A percentile compares a stretch with the other conserved stretches of the same genome.
Conservation (phyloP, 2,113 vertebrate species). For the Solea solea region DNA sequence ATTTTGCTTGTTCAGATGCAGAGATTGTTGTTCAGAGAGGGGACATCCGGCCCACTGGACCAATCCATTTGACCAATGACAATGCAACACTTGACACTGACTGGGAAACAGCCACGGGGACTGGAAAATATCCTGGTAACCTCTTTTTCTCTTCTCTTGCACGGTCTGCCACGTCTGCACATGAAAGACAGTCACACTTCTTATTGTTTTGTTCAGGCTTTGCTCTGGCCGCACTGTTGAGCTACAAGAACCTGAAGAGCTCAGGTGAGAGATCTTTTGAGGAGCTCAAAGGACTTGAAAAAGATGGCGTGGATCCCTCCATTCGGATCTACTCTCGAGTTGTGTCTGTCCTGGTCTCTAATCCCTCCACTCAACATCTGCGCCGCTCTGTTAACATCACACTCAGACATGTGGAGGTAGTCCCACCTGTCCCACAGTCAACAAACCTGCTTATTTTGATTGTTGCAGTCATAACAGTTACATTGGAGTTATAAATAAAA, state of each 20-base stretch:
- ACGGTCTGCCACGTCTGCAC: neutral
- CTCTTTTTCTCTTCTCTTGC: neutral
- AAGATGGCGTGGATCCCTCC: constrained; percentile 6
- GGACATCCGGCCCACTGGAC: constrained; percentile 35
- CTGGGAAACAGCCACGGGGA: constrained; percentile 75
- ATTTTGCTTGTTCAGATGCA: constrained; percentile 66
- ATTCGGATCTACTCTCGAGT: constrained; percentile 67
- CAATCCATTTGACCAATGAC: constrained; percentile 61
- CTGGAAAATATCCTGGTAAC: constrained; percentile 57
- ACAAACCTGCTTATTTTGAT: neutral
- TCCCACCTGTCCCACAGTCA: neutral
- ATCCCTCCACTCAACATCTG: constrained; percentile 70
- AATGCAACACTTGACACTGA: constrained; percentile 70
- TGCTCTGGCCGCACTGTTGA: constrained; percentile 78
- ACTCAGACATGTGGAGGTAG: constrained; percentile 75
- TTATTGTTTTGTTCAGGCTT: constrained; percentile 66
- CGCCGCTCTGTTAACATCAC: constrained; percentile 67
- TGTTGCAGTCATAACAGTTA: neutral
- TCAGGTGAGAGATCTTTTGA: constrained; percentile 65
- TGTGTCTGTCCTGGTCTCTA: constrained; percentile 81
- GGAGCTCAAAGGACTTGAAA: constrained; percentile 23
- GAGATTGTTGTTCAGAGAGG: constrained; percentile 70
- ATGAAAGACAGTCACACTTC: neutral
- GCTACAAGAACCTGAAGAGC: constrained; percentile 68
- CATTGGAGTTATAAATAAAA: neutral